A percentile compares a stretch with the other conserved stretches of the same genome.
Evolutionary conservation across 1,140 invertebrate species (phyloP).

Genomic region (Drosophila insularis): DNA sequence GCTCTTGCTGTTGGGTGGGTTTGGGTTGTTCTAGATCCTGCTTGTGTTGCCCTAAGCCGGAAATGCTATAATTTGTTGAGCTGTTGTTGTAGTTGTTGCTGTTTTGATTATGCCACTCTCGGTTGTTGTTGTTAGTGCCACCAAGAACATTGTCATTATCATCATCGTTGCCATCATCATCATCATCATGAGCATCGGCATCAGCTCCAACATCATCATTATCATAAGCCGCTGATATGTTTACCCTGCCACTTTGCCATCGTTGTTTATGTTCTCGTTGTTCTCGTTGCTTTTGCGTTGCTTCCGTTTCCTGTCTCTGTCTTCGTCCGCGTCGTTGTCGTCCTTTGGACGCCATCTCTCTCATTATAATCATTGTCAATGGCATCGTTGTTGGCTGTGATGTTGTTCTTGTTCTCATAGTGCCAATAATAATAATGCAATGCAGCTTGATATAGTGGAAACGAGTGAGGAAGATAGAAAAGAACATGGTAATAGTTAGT

Average conservation of each 20-base stretch:
- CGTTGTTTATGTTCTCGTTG: constrained; percentile 54
- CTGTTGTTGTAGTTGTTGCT: constrained; percentile 34
- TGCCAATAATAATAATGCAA: constrained; percentile 8
- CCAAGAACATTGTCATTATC: not conserved
- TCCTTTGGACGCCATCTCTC: constrained; percentile 15
- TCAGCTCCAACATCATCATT: constrained; percentile 44
- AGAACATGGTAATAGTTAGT: not conserved
- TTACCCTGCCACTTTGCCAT: constrained; percentile 42
- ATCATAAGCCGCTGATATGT: constrained; percentile 71
- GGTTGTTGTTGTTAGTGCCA: not conserved
- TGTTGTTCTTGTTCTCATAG: not conserved
- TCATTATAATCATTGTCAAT: constrained; percentile 22
- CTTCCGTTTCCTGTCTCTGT: constrained; percentile 44
- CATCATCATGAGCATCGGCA: constrained; percentile 13
- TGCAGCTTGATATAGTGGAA: not conserved
- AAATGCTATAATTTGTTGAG: constrained; percentile 56
- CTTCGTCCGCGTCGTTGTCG: constrained; percentile 7
- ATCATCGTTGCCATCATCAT: constrained; percentile 3
- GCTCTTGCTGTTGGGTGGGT: constrained; percentile 22
- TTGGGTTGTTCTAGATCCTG: constrained; percentile 18
- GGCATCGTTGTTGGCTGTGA: constrained; percentile 1
- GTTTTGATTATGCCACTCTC: constrained; percentile 54
- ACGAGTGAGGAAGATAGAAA: not conserved
- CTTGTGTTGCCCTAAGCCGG: constrained; percentile 41
- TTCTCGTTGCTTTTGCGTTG: constrained; percentile 20